phyloP scores from a whole-genome alignment of 2,888 invertebrate genomes.

The Acleris cristana region DNA sequence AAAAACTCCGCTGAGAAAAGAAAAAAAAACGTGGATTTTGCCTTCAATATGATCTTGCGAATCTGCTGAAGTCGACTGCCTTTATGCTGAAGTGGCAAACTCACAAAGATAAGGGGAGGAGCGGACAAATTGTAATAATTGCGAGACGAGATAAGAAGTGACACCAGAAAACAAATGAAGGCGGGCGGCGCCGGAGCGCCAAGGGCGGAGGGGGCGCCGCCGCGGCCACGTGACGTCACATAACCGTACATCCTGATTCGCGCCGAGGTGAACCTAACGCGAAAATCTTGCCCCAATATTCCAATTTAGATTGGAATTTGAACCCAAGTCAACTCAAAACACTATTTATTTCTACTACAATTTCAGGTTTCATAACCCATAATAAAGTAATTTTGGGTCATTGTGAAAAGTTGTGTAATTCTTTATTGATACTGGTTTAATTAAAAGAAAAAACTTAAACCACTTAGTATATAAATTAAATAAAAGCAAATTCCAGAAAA shows the following conservation, averaged over 20 bases:
- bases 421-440: too few relatives aligned
- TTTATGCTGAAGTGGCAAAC: conserved; percentile 80
- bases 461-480: too few relatives aligned
- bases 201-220: conserved; percentile 48
- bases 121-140: conserved; percentile 84
- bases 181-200: conserved; percentile 61
- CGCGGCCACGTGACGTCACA: conserved; percentile 66
- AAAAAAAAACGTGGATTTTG: conserved; percentile 63
- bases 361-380: too few relatives aligned
- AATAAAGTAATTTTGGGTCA: too few relatives aligned
- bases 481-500: too few relatives aligned
- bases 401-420: too few relatives aligned
- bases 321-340: too few relatives aligned
- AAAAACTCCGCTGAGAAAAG: conserved; percentile 66
- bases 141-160: conserved; percentile 82
- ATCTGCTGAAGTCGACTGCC: conserved; percentile 78
- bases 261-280: conserved; percentile 4
- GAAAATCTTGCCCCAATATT: not conserved
- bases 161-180: conserved; percentile 84
- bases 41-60: conserved; percentile 75
- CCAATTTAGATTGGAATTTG: not conserved
- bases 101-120: conserved; percentile 81
- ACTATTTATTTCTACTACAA: too few relatives aligned
- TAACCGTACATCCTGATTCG: conserved; percentile 37
- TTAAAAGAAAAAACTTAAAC: too few relatives aligned